These are phyloP conservation scores for Macrotis lagotis DNA, from an alignment of 2,113 vertebrate species.

Conservation along the genomic window DNA sequence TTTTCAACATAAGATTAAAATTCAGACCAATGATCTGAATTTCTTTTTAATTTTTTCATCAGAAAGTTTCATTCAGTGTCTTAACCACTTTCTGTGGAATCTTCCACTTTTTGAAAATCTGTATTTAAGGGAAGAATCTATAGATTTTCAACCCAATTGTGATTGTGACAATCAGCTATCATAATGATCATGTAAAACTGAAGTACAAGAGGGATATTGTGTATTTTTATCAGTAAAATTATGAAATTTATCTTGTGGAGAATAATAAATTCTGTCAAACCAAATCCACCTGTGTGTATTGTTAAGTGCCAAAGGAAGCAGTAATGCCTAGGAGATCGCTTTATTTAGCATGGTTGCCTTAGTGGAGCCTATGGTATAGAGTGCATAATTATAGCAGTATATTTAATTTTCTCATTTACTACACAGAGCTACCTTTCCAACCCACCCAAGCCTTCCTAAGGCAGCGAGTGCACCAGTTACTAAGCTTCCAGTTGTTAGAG, in stretches of 20 bases:
- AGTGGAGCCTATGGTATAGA: slow-evolving; percentile 51
- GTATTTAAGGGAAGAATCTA: slow-evolving; percentile 53
- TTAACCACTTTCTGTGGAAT: slow-evolving; percentile 66
- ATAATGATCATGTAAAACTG: slow-evolving; percentile 73
- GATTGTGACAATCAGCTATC: slow-evolving; percentile 73
- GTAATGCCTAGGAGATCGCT: slow-evolving; percentile 59
- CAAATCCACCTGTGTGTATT: slow-evolving; percentile 82
- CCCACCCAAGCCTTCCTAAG: slow-evolving; percentile 61
- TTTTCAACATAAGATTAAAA: slow-evolving; percentile 61
- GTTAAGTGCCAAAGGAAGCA: slow-evolving; percentile 83
- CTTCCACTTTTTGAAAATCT: slow-evolving; percentile 66
- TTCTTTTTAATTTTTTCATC: slow-evolving; percentile 54
- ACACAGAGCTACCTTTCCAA: slow-evolving; percentile 61
- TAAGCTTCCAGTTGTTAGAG: slow-evolving; percentile 65
- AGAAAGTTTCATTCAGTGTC: slow-evolving; percentile 56
- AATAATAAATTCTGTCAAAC: slow-evolving; percentile 79
- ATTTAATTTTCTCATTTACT: slow-evolving; percentile 72
- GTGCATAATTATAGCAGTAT: not conserved
- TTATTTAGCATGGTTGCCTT: slow-evolving; percentile 59
- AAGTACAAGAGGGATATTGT: slow-evolving; percentile 82
- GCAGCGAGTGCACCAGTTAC: slow-evolving; percentile 35
- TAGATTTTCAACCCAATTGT: slow-evolving; percentile 55
- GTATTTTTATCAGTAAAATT: slow-evolving; percentile 73
- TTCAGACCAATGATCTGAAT: slow-evolving; percentile 49
- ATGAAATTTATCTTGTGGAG: slow-evolving; percentile 65